Percentiles rank a stretch among this genome's conserved stretches.
phyloP scores from a whole-genome alignment of 1,140 invertebrate species.

The Parasteatoda tepidariorum region DNA sequence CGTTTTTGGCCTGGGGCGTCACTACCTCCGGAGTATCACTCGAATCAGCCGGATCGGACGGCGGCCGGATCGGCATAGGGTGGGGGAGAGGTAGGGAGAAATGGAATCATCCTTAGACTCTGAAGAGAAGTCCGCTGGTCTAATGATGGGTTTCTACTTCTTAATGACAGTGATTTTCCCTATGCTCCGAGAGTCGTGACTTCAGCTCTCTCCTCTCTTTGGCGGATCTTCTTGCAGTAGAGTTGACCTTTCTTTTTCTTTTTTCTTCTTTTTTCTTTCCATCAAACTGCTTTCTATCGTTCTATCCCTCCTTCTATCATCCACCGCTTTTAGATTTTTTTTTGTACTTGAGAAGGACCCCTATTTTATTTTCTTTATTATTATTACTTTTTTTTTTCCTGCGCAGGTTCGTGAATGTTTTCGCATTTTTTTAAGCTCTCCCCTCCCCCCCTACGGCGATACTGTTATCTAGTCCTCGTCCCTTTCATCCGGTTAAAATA shows the following conservation, averaged over 20 bases:
- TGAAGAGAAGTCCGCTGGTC: not conserved
- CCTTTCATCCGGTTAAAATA: not conserved
- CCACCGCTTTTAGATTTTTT: constrained; percentile 1
- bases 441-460: not conserved
- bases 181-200: constrained; percentile 45
- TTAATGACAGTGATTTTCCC: constrained; percentile 57
- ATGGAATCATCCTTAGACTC: not conserved
- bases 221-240: constrained; percentile 37
- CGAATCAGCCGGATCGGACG: constrained; percentile 44
- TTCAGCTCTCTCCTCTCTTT: constrained; percentile 18
- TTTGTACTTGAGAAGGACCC: too few relatives aligned
- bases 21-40: constrained; percentile 25
- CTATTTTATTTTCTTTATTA: not conserved
- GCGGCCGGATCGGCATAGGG: constrained; percentile 9
- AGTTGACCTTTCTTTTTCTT: constrained; percentile 39
- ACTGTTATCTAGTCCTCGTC: not conserved
- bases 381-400: constrained; percentile 3
- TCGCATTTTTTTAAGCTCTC: constrained; percentile 40
- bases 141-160: constrained; percentile 53
- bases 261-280: not conserved
- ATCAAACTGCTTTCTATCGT: not conserved
- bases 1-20: constrained; percentile 15
- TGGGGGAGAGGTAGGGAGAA: not conserved
- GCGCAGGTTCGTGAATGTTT: constrained; percentile 18
- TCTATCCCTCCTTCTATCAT: too few relatives aligned